phyloP scores from a whole-genome alignment of 1,140 invertebrate species.

The Brachionus calyciflorus region DNA sequence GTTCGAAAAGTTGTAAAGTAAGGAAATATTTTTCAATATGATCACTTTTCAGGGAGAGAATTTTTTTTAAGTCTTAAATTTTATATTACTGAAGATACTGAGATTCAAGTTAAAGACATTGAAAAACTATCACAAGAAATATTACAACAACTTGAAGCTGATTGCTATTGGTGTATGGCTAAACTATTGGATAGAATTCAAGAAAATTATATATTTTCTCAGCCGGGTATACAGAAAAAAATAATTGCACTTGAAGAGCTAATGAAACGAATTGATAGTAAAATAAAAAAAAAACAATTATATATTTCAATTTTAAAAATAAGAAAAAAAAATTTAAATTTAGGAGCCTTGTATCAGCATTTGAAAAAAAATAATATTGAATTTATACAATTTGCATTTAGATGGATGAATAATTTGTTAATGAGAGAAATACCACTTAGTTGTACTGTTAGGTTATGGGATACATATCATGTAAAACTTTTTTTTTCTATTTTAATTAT shows the following conservation, averaged over 20 bases:
- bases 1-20: too few relatives aligned
- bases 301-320: neutral
- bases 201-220: constrained; percentile 99
- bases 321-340: neutral
- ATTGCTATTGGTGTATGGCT: constrained; percentile 98
- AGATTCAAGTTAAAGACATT: constrained; percentile 84
- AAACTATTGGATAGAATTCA: constrained; percentile 98
- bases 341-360: constrained; percentile 64
- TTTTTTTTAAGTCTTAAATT: constrained; percentile 46
- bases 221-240: constrained; percentile 96
- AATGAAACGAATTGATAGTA: constrained; percentile 89
- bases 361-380: constrained; percentile 87
- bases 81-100: constrained; percentile 70
- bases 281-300: constrained; percentile 52
- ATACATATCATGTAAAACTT: constrained; percentile 92
- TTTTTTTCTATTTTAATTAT: too few relatives aligned
- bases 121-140: constrained; percentile 73
- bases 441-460: constrained; percentile 97
- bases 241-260: constrained; percentile 82
- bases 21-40: too few relatives aligned
- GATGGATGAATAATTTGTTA: constrained; percentile 99
- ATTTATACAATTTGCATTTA: constrained; percentile 98
- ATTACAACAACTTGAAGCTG: constrained; percentile 86
- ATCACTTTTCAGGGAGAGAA: too few relatives aligned
- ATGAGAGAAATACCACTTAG: constrained; percentile 92